Evolutionary conservation across 2,113 vertebrate species (phyloP).

Genomic region (Pelecanoides urinatrix): DNA sequence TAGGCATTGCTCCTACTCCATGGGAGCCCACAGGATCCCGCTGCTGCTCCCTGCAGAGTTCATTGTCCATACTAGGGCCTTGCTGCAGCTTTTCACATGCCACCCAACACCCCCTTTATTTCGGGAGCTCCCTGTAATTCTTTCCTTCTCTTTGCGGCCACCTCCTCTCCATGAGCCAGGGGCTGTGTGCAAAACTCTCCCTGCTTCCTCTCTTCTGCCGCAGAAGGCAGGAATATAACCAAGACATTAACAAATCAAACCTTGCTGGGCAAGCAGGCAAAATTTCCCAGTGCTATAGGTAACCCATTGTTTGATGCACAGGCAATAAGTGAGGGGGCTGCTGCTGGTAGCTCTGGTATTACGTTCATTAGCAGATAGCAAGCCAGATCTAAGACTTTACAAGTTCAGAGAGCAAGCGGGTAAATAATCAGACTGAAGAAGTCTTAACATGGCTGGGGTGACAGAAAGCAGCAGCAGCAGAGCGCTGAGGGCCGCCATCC

Average conservation of each 20-base stretch:
- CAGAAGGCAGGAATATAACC: neutral
- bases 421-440: neutral
- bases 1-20: neutral
- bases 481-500: rapidly evolving
- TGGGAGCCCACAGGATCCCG: neutral
- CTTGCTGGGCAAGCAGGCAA: neutral
- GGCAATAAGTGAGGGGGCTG: neutral
- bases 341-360: neutral
- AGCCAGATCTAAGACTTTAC: neutral
- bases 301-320: neutral
- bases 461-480: neutral
- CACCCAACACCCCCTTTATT: neutral
- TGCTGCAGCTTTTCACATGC: neutral
- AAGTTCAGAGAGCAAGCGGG: neutral
- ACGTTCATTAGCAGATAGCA: neutral
- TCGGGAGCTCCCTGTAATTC: neutral
- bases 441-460: neutral
- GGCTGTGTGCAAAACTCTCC: neutral
- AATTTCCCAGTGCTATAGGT: neutral
- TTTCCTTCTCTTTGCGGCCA: neutral
- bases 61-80: neutral
- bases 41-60: neutral
- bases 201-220: neutral
- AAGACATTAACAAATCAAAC: neutral
- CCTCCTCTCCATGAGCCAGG: neutral